Conservation (phyloP, 2,888 invertebrate species). For the Agrochola circellaris region DNA sequence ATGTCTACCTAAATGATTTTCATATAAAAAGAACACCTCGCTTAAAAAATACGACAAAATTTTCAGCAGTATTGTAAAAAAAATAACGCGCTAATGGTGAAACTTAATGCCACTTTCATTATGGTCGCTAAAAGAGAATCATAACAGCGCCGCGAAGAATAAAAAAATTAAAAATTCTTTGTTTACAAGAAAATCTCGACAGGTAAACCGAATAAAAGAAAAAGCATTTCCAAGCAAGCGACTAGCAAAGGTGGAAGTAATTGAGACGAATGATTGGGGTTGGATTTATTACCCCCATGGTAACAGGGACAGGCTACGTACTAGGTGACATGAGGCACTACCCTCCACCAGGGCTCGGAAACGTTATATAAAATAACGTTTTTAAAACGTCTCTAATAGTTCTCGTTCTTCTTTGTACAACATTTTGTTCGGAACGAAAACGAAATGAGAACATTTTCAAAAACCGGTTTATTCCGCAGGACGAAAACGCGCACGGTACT, state of each 20-base stretch:
- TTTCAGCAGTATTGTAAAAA: background rate
- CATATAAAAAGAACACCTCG: background rate
- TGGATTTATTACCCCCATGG: conserved; percentile 28
- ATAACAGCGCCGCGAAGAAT: background rate
- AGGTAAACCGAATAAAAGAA: conserved; percentile 6
- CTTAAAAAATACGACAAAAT: background rate
- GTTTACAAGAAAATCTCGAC: conserved; percentile 11
- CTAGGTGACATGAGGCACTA: conserved; percentile 39
- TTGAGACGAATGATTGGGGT: conserved; percentile 49
- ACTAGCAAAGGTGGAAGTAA: conserved; percentile 24
- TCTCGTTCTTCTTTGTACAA: too few species aligned
- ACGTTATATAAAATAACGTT: too few species aligned
- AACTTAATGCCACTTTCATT: conserved; percentile 3
- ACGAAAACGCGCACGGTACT: too few species aligned
- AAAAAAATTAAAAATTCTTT: background rate
- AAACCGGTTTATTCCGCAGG: too few species aligned
- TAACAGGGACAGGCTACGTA: background rate
- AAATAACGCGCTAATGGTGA: background rate
- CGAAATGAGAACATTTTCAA: too few species aligned
- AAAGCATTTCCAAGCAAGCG: conserved; percentile 16
- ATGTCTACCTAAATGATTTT: background rate
- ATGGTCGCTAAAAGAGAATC: background rate
- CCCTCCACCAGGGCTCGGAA: too few species aligned
- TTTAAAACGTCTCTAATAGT: too few species aligned
- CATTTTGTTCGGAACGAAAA: too few species aligned